Percentiles rank a stretch among this genome's conserved stretches.
Evolutionary conservation across 2,113 vertebrate genomes (phyloP).

Genomic region (Calidris pygmaea): DNA sequence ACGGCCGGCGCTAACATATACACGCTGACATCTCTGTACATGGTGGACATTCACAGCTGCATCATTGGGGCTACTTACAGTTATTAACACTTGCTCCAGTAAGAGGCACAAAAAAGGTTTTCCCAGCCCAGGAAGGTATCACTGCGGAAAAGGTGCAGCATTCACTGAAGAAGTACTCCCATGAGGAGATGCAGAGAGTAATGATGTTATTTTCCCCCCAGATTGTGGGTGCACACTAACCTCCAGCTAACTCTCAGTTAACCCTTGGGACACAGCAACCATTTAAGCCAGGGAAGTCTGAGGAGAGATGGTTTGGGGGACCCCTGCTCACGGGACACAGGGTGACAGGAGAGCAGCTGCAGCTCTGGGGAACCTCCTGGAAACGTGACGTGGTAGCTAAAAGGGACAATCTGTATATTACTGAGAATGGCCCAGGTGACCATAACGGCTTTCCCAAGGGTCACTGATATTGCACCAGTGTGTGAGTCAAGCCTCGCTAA

Average conservation of each 20-base stretch:
- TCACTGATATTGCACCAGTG: not conserved
- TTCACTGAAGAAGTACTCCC: not conserved
- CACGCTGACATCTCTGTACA: slow-evolving; percentile 34
- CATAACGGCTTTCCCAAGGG: not conserved
- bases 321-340: not conserved
- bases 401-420: not conserved
- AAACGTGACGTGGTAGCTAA: not conserved
- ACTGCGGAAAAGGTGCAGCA: not conserved
- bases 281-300: not conserved
- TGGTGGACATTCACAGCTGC: slow-evolving; percentile 29
- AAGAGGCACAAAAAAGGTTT: slow-evolving; percentile 23
- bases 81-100: slow-evolving; percentile 55
- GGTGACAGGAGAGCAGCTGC: not conserved
- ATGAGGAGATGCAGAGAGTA: not conserved
- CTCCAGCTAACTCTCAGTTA: slow-evolving; percentile 34
- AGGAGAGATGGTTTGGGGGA: not conserved
- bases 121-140: not conserved
- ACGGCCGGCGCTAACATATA: not conserved
- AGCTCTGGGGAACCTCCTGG: not conserved
- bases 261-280: not conserved
- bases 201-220: not conserved
- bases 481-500: not conserved
- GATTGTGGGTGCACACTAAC: not conserved
- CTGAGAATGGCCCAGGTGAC: not conserved
- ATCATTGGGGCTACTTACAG: not conserved